phyloP scores from a whole-genome alignment of 2,113 vertebrate genomes.

The Sphyrna mokarran region DNA sequence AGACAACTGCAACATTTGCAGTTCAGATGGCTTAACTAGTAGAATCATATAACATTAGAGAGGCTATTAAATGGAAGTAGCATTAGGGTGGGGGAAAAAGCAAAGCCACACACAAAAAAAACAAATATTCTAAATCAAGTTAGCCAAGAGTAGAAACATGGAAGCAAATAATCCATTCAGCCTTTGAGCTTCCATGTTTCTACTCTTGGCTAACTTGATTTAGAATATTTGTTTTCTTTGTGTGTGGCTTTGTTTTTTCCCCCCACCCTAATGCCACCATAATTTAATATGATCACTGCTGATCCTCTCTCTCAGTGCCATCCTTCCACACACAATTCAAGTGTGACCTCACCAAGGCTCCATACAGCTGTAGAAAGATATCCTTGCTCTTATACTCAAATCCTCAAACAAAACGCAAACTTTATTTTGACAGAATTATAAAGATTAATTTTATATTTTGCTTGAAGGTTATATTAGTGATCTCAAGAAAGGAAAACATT shows the following conservation, averaged over 20 bases:
- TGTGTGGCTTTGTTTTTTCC: not conserved
- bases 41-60: not conserved
- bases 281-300: too few relatives aligned
- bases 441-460: not conserved
- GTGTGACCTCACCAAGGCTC: too few relatives aligned
- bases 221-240: not conserved
- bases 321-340: too few relatives aligned
- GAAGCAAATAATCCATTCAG: too few relatives aligned
- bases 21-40: not conserved
- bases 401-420: not conserved
- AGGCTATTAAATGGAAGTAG: not conserved
- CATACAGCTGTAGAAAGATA: too few relatives aligned
- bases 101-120: not conserved
- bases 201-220: not conserved
- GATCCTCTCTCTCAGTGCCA: too few relatives aligned
- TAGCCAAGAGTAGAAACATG: not conserved
- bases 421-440: not conserved
- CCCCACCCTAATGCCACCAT: not conserved
- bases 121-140: not conserved
- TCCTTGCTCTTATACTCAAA: too few relatives aligned
- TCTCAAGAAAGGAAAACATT: not conserved
- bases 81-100: not conserved
- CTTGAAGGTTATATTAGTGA: not conserved
- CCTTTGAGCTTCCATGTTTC: too few relatives aligned
- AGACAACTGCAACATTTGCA: not conserved